phyloP scores from a whole-genome alignment of 2,113 vertebrate genomes.

The Pygoscelis adeliae region DNA sequence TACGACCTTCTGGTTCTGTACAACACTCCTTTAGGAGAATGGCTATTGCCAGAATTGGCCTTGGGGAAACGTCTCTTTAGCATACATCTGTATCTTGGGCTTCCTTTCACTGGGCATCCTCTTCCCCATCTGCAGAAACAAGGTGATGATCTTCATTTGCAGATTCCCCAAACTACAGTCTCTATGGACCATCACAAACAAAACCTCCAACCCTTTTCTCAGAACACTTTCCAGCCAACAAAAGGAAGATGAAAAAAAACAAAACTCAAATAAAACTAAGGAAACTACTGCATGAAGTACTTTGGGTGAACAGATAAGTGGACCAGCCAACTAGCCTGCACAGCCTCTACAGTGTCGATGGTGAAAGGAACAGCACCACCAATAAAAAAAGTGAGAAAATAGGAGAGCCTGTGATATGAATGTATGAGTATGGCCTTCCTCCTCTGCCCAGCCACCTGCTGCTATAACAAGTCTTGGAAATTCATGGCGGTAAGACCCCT shows the following conservation, averaged over 20 bases:
- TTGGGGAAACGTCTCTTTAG: not conserved
- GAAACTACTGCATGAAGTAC: not conserved
- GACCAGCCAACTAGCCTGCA: not conserved
- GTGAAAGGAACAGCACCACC: not conserved
- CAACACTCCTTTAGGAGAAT: not conserved
- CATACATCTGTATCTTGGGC: not conserved
- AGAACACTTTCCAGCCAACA: not conserved
- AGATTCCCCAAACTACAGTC: not conserved
- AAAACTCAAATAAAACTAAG: not conserved
- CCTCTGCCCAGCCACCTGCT: not conserved
- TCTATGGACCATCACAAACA: not conserved
- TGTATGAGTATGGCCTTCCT: not conserved
- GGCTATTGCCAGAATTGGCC: not conserved
- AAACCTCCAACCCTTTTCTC: not conserved
- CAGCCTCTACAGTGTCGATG: not conserved
- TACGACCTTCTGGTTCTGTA: accelerated
- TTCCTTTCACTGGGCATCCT: not conserved
- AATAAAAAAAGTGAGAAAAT: not conserved
- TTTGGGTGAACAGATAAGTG: not conserved
- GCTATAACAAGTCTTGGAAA: not conserved
- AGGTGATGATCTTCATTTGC: not conserved
- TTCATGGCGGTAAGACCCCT: not conserved
- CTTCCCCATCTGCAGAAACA: not conserved
- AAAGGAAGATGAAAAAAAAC: accelerated
- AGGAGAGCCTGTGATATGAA: not conserved